These are phyloP conservation scores for Alloplasta piceator DNA, from an alignment of 2,888 invertebrate species.

Conservation along the genomic window DNA sequence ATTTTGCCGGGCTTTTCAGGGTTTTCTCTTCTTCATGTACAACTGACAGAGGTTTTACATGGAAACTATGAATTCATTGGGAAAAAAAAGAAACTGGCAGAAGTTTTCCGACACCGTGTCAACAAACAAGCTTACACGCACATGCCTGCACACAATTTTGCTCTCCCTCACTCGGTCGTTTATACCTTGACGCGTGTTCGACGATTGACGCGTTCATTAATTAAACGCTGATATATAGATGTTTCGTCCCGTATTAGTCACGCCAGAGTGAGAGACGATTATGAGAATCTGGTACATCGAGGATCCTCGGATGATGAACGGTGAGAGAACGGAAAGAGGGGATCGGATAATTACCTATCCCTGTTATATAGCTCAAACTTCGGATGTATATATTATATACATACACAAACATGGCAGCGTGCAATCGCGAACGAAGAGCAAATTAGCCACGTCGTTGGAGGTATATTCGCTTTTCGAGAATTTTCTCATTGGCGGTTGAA, in stretches of 20 bases:
- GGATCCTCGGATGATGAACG: conserved; percentile 11
- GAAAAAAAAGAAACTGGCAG: too few species aligned
- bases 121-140: conserved; percentile 13
- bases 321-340: background rate
- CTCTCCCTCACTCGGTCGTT: conserved; percentile 3
- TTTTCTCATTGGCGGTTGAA: conserved; percentile 2
- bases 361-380: conserved; percentile 2
- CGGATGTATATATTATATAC: background rate
- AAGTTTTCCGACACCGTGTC: conserved; percentile 39
- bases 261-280: conserved; percentile 58
- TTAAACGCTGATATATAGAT: conserved; percentile 51
- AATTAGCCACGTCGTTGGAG: conserved; percentile 57
- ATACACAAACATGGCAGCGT: background rate
- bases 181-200: conserved; percentile 27
- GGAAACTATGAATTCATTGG: too few species aligned
- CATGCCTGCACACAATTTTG: background rate
- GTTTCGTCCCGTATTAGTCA: conserved; percentile 56
- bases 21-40: too few species aligned
- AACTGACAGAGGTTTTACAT: too few species aligned
- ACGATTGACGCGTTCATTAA: conserved; percentile 65
- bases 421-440: conserved; percentile 38
- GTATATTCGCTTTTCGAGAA: conserved; percentile 47
- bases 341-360: conserved; percentile 57
- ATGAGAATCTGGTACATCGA: conserved; percentile 57
- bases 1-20: too few species aligned